phyloP scores from a whole-genome alignment of 2,888 invertebrate species.

The Hoplodrina ambigua region DNA sequence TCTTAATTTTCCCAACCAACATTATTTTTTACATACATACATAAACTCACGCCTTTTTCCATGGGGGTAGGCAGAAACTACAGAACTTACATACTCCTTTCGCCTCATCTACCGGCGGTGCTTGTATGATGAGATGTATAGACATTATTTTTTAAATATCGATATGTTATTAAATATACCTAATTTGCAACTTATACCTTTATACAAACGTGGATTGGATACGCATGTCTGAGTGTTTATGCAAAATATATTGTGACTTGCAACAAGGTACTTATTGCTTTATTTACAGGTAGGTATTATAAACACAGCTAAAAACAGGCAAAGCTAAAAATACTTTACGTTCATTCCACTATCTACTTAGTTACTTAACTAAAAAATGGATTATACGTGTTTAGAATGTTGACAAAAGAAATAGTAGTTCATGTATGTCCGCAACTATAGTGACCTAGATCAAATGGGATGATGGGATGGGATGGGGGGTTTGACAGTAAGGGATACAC shows the following conservation, averaged over 20 bases:
- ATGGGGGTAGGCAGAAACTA: too few relatives aligned
- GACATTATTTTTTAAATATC: too few relatives aligned
- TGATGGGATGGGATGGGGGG: not conserved
- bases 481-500: not conserved
- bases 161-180: conserved; percentile 24
- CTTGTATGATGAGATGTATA: too few relatives aligned
- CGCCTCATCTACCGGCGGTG: too few relatives aligned
- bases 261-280: not conserved
- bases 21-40: too few relatives aligned
- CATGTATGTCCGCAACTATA: not conserved
- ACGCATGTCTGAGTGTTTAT: not conserved
- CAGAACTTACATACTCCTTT: too few relatives aligned
- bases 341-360: not conserved
- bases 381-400: not conserved
- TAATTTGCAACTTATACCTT: conserved; percentile 28
- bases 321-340: conserved; percentile 1
- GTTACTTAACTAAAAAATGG: not conserved
- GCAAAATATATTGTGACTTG: not conserved
- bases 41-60: too few relatives aligned
- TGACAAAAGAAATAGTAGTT: not conserved
- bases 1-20: conserved; percentile 35
- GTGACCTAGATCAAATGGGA: not conserved
- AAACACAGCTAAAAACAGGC: not conserved
- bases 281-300: not conserved
- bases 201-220: not conserved